Evolutionary conservation across 1,140 invertebrate genomes (phyloP), one percentile per base, ranked within the genome.

Genomic region (Pectinophora gossypiella): DNA sequence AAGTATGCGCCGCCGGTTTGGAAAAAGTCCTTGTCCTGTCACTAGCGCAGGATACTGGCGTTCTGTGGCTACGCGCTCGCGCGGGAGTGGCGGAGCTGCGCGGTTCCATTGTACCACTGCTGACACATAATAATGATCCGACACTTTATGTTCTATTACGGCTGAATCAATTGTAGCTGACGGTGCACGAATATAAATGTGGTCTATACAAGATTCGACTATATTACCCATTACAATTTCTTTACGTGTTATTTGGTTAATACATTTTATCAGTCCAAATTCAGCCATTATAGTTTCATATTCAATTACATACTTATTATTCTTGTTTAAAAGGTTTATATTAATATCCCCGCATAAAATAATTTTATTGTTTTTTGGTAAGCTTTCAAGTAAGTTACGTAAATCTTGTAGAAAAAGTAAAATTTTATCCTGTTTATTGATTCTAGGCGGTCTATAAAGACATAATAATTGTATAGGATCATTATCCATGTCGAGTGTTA

Each of bases 231-330:
- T 22, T 21, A 50, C 1, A 13, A 51, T 27, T 51, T 51, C 49
- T 19, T 18, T 23, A 21, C 49, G 13, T 12, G 49, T 51, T 23
- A 51, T 18, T 4, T 16, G 1, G 18, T 42, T 32, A 23, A 51
- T 51, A n/a, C 49, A 51, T 23, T 32, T 22, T 1, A 20, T 16
- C 13, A 43, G 43, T 1, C 49, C 49, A 13, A 27, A 48, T 32
- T 48, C 46, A 16, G 45, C 10, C 19, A 54, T 43, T 19, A 54
- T 6, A 35, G 27, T 48, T 54, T 54, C 40, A 43, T 54, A 54
- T 10, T 10, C 2, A 2, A 32, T 19, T 1, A 48, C 36, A 15
- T 48, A 9, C 10, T 43, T 54, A 48, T 43, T 13, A 18, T 42
- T 18, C 7, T 1, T 13, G 22, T 55, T 22, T 36, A 55, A 18